phyloP scores from a whole-genome alignment of 2,113 vertebrate genomes.

The Chamaetylas fuelleborni region DNA sequence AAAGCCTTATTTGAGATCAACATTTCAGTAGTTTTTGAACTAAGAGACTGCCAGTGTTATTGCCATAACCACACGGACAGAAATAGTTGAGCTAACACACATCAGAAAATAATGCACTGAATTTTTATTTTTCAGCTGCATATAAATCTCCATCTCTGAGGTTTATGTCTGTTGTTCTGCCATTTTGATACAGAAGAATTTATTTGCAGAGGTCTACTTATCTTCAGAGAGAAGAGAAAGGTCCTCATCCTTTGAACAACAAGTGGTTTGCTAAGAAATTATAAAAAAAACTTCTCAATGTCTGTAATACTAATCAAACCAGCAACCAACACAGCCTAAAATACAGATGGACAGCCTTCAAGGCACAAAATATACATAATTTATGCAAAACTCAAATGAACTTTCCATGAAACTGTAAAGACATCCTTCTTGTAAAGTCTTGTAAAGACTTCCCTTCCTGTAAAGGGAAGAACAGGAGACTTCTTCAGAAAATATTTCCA shows the following conservation, averaged over 20 bases:
- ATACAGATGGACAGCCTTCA: not conserved
- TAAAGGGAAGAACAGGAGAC: not conserved
- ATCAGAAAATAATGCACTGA: not conserved
- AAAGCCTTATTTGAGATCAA: not conserved
- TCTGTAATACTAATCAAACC: not conserved
- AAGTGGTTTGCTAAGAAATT: not conserved
- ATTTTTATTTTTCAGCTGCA: not conserved
- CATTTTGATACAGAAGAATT: not conserved
- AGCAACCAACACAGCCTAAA: not conserved
- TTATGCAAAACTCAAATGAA: not conserved
- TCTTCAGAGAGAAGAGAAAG: not conserved
- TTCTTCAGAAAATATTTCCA: not conserved
- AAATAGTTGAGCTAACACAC: not conserved
- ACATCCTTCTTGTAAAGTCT: no score
- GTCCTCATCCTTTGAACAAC: not conserved
- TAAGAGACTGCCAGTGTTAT: not conserved
- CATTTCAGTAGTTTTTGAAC: not conserved
- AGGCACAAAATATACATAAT: not conserved
- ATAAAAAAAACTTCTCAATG: not conserved
- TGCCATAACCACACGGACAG: not conserved
- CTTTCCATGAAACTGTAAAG: not conserved
- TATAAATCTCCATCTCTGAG: not conserved
- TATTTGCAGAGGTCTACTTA: not conserved
- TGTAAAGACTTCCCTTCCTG: no score
- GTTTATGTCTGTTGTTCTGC: not conserved